Conservation (phyloP, 2,797 vertebrate species). For the Macrochelys suwanniensis region DNA sequence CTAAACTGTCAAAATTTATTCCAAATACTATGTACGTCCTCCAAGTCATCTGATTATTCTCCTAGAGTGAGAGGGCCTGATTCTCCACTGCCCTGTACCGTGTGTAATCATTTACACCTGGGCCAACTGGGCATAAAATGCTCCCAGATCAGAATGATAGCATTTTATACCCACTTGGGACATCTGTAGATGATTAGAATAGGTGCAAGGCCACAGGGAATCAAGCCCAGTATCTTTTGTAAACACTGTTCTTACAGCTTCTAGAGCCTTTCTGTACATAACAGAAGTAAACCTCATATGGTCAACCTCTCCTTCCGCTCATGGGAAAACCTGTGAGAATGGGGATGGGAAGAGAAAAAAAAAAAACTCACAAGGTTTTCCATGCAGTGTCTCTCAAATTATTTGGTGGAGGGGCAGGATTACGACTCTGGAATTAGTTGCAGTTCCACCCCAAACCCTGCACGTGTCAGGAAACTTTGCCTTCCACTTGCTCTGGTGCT, state of each 20-base stretch:
- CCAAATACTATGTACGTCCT: constrained; percentile 29
- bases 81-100: constrained; percentile 19
- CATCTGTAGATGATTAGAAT: background rate
- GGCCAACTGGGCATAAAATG: background rate
- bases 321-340: rapidly evolving
- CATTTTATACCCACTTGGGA: constrained; percentile 28
- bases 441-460: background rate
- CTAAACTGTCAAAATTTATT: constrained; percentile 19
- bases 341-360: background rate
- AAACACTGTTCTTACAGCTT: background rate
- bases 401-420: background rate
- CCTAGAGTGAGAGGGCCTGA: constrained; percentile 2
- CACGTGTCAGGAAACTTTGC: background rate
- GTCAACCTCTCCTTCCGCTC: background rate
- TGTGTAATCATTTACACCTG: constrained; percentile 37
- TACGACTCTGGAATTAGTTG: background rate
- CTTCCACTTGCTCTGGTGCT: background rate
- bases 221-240: background rate
- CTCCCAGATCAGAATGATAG: constrained; percentile 11
- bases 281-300: rapidly evolving
- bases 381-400: background rate
- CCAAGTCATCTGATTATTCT: constrained; percentile 35
- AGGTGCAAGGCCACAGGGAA: constrained; percentile 6
- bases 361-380: background rate
- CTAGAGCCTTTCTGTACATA: background rate